Evolutionary conservation across 2,113 vertebrate species (phyloP).

Genomic region (Bubo blakistoni): DNA sequence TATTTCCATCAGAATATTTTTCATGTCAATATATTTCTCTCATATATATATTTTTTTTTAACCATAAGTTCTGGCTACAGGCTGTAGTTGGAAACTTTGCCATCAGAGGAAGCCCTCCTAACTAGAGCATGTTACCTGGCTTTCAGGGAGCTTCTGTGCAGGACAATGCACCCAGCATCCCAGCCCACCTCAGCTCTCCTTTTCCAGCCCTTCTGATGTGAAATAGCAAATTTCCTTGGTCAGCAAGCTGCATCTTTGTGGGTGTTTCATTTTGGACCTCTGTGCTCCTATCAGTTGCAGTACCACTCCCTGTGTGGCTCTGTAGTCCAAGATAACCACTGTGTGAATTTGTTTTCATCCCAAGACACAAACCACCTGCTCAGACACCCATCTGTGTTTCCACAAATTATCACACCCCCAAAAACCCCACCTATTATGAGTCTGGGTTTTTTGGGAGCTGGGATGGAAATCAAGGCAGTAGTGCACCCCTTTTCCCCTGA

Average conservation of each 20-base stretch:
- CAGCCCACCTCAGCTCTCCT: neutral
- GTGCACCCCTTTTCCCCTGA: neutral
- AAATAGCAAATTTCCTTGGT: neutral
- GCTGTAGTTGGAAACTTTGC: neutral
- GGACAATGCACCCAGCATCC: neutral
- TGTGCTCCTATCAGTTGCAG: accelerated
- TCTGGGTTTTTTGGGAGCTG: neutral
- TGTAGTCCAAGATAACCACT: neutral
- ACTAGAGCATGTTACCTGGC: accelerated
- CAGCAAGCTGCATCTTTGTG: neutral
- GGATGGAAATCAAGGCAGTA: neutral
- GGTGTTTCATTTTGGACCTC: neutral
- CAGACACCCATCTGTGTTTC: neutral
- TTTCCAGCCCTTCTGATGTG: neutral
- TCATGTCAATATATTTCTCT: neutral
- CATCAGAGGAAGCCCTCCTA: neutral
- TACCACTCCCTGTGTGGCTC: neutral
- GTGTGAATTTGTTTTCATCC: neutral
- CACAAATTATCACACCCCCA: neutral
- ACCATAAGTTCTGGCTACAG: neutral
- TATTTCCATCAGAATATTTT: neutral
- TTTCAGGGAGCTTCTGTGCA: neutral
- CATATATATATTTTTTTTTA: neutral
- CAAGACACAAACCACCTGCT: neutral
- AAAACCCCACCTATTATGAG: accelerated